Conservation (phyloP, 2,113 vertebrate species). For the Oncorhynchus clarkii region DNA sequence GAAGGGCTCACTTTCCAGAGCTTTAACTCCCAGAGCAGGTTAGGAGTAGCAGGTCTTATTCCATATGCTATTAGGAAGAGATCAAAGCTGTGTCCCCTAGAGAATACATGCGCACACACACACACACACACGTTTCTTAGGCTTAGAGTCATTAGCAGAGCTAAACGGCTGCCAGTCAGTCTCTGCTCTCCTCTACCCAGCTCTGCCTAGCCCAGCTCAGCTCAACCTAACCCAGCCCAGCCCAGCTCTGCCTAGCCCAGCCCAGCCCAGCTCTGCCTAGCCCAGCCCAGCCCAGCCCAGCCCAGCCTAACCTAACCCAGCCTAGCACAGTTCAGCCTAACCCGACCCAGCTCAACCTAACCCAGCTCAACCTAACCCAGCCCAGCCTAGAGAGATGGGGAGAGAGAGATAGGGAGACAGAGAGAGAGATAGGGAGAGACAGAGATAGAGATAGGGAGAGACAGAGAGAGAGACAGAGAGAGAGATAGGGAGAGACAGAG, state of each 20-base stretch:
- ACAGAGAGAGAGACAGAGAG: too few relatives aligned
- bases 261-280: neutral
- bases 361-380: neutral
- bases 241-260: neutral
- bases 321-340: rapidly evolving
- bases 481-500: too few relatives aligned
- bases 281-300: rapidly evolving
- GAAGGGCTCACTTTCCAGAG: conserved; percentile 17
- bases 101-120: neutral
- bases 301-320: rapidly evolving
- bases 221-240: neutral
- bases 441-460: too few relatives aligned
- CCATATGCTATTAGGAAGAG: conserved; percentile 27
- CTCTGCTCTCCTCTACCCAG: neutral
- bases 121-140: neutral
- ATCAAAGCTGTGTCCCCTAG: conserved; percentile 22
- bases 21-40: conserved; percentile 15
- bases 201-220: neutral
- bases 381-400: too few relatives aligned
- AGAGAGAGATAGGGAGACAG: too few relatives aligned
- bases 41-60: conserved; percentile 3
- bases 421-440: rapidly evolving
- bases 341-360: too few relatives aligned
- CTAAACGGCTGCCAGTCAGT: conserved; percentile 8
- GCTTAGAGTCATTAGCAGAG: conserved; percentile 13